These are phyloP conservation scores for Parotocinclus haroldoi DNA, from an alignment of 2,797 vertebrate genomes.

Conservation along the genomic window DNA sequence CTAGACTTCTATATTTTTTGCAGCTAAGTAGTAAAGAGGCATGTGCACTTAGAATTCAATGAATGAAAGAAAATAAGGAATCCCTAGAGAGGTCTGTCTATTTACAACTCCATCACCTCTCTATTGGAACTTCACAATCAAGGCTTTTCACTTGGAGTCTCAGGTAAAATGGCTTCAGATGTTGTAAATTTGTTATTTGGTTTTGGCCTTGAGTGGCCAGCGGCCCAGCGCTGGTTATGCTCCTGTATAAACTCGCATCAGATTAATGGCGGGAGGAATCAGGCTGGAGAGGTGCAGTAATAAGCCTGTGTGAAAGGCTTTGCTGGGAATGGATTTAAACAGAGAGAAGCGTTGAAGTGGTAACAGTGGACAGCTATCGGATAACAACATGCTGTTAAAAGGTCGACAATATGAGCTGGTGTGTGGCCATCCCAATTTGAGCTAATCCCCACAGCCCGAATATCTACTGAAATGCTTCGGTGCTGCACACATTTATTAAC, in stretches of 20 bases:
- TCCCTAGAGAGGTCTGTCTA: no score
- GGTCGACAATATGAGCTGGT: constrained; percentile 64
- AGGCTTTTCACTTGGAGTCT: constrained; percentile 9
- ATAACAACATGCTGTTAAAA: constrained; percentile 67
- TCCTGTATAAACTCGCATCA: constrained; percentile 47
- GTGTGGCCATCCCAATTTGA: constrained; percentile 65
- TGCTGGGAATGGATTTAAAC: constrained; percentile 59
- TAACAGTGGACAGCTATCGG: constrained; percentile 57
- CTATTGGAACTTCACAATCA: constrained; percentile 1
- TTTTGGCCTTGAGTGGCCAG: constrained; percentile 2
- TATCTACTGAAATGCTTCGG: constrained; percentile 74
- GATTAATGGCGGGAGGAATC: constrained; percentile 50
- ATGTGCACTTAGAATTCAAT: no score
- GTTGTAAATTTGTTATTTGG: constrained; percentile 14
- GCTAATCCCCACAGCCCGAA: constrained; percentile 68
- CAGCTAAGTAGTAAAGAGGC: no score
- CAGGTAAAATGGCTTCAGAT: constrained; percentile 4
- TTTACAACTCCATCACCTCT: background rate
- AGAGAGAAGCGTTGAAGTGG: constrained; percentile 46
- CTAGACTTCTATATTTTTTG: no score
- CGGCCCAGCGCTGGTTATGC: constrained; percentile 25
- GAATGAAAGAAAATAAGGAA: no score
- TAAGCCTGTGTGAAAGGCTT: constrained; percentile 57
- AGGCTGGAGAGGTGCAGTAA: constrained; percentile 46
- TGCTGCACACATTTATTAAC: constrained; percentile 64